A percentile compares a stretch with the other conserved stretches of the same genome.
Conservation (phyloP, 2,888 invertebrate genomes). For the Latheticus oryzae region DNA sequence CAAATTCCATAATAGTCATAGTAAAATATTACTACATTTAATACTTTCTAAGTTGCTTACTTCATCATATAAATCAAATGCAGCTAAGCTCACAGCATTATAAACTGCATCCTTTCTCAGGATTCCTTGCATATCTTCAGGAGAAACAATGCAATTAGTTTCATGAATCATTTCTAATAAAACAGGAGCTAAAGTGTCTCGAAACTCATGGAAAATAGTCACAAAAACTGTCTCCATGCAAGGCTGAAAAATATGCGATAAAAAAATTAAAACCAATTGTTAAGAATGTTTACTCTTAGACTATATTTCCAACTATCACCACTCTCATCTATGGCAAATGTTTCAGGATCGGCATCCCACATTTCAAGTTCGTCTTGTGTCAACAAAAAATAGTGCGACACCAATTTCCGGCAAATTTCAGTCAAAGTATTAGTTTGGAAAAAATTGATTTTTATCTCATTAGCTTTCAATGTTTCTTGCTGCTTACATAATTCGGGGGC, state of each 20-base stretch:
- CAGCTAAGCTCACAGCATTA: slow-evolving; percentile 88
- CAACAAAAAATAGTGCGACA: slow-evolving; percentile 88
- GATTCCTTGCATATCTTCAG: slow-evolving; percentile 82
- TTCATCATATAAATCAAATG: slow-evolving; percentile 92
- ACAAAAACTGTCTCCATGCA: slow-evolving; percentile 89
- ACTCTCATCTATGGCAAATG: slow-evolving; percentile 87
- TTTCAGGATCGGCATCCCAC: slow-evolving; percentile 93
- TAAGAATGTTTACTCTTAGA: slow-evolving; percentile 76
- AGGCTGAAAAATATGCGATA: too few species aligned
- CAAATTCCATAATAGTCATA: too few species aligned
- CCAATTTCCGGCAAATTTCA: slow-evolving; percentile 85
- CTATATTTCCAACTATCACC: slow-evolving; percentile 96
- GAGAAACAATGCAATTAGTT: slow-evolving; percentile 74
- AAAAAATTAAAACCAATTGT: too few species aligned
- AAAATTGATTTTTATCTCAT: slow-evolving; percentile 79
- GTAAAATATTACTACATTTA: too few species aligned
- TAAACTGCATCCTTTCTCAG: slow-evolving; percentile 93
- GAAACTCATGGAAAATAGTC: slow-evolving; percentile 85
- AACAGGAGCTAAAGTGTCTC: slow-evolving; percentile 77
- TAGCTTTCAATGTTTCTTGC: slow-evolving; percentile 71
- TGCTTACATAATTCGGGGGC: slow-evolving; percentile 69
- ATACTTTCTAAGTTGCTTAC: slow-evolving; percentile 66
- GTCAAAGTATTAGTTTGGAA: slow-evolving; percentile 80
- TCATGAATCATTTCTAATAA: slow-evolving; percentile 78
- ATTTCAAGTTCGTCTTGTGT: slow-evolving; percentile 84